Evolutionary conservation across 2,888 invertebrate genomes (phyloP).

Genomic region (Danaus chrysippus): DNA sequence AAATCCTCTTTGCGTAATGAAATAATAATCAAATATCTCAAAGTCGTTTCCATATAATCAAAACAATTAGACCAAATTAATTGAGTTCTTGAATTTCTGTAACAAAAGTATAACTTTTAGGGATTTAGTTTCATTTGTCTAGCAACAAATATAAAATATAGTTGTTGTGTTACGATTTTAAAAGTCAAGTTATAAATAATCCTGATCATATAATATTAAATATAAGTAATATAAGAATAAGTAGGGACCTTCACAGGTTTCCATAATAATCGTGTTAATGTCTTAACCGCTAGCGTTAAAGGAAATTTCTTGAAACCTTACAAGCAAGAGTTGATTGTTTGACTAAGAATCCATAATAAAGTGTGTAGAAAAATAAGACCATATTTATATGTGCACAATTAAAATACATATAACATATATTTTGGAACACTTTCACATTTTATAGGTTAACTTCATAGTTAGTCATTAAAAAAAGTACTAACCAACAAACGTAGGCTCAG

Average conservation of each 20-base stretch:
- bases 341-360: neutral
- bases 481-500: too few relatives aligned
- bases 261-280: neutral
- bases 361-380: neutral
- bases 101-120: neutral
- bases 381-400: too few relatives aligned
- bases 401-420: too few relatives aligned
- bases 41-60: neutral
- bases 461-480: too few relatives aligned
- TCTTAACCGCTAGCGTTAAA: neutral
- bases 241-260: neutral
- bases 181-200: too few relatives aligned
- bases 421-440: too few relatives aligned
- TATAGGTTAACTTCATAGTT: too few relatives aligned
- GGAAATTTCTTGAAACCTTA: slow-evolving; percentile 4
- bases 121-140: neutral
- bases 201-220: too few relatives aligned
- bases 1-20: too few relatives aligned
- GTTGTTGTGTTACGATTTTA: too few relatives aligned
- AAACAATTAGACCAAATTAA: neutral
- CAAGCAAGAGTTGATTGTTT: neutral
- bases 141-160: neutral
- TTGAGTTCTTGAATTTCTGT: neutral
- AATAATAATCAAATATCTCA: neutral
- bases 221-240: too few relatives aligned